Evolutionary conservation across 2,797 vertebrate genomes (phyloP).

Genomic region (Pterois miles): DNA sequence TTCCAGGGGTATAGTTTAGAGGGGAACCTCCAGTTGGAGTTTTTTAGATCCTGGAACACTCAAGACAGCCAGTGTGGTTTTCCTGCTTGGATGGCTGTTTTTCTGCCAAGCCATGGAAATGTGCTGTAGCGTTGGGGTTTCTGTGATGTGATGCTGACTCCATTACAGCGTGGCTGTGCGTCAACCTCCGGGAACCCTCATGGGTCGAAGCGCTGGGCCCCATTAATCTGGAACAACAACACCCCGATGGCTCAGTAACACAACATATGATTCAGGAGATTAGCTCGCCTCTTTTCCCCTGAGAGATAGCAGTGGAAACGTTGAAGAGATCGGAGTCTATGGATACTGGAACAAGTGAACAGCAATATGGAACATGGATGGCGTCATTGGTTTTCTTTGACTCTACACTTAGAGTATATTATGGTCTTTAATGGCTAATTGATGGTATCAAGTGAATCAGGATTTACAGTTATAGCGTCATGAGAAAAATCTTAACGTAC

Average conservation of each 20-base stretch:
- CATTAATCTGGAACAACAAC: constrained; percentile 59
- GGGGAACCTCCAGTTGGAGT: constrained; percentile 45
- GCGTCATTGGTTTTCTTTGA: constrained; percentile 33
- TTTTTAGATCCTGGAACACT: constrained; percentile 55
- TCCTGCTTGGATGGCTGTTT: constrained; percentile 72
- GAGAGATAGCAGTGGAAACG: constrained; percentile 56
- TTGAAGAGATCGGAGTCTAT: constrained; percentile 22
- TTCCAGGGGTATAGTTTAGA: constrained; percentile 47
- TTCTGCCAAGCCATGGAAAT: constrained; percentile 74
- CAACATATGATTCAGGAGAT: constrained; percentile 50
- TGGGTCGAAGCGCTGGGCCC: constrained; percentile 6
- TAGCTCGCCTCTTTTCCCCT: constrained; percentile 30
- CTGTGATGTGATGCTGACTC: constrained; percentile 66
- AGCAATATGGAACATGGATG: constrained; percentile 47
- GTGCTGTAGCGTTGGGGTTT: constrained; percentile 38
- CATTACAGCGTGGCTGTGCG: constrained; percentile 50
- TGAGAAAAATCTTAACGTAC: background rate
- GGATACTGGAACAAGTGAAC: constrained; percentile 52
- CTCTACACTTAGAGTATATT: background rate
- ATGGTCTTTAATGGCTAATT: background rate
- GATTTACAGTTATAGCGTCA: background rate
- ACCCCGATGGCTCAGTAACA: constrained; percentile 51
- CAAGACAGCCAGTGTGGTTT: constrained; percentile 67
- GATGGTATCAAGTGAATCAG: background rate
- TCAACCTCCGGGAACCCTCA: constrained; percentile 49